Conservation (phyloP, 2,113 vertebrate genomes). For the Lophura nycthemera region DNA sequence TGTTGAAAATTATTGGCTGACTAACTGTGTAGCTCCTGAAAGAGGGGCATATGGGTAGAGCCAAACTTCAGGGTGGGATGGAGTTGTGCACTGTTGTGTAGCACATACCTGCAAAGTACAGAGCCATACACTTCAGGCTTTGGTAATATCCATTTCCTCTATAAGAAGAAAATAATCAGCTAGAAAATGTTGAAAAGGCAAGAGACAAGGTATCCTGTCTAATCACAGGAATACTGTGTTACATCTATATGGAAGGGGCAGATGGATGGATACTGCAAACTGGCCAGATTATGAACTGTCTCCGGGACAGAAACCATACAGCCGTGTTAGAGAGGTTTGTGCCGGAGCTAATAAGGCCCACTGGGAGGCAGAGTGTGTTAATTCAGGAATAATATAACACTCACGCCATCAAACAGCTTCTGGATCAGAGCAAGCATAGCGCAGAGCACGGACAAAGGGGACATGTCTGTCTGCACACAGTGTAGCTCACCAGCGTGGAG, state of each 20-base stretch:
- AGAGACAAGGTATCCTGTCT: not conserved
- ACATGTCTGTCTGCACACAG: fast-evolving
- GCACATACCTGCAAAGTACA: not conserved
- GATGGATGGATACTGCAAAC: conserved; percentile 49
- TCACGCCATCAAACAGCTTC: not conserved
- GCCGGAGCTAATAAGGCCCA: conserved; percentile 63
- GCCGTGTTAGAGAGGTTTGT: conserved; percentile 46
- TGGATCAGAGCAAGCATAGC: conserved; percentile 44
- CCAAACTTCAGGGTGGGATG: not conserved
- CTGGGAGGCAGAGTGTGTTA: conserved; percentile 50
- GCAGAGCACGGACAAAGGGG: not conserved
- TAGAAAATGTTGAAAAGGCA: not conserved
- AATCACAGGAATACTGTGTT: not conserved
- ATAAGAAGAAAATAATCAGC: not conserved
- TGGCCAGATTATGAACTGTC: conserved; percentile 5
- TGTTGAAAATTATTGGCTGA: not conserved
- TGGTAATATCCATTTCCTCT: not conserved
- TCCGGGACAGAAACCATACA: conserved; percentile 35
- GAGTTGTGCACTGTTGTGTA: not conserved
- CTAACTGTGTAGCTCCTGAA: not conserved
- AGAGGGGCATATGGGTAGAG: not conserved
- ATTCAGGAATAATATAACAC: conserved; percentile 60
- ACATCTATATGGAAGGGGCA: conserved; percentile 7
- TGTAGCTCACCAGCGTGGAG: fast-evolving
- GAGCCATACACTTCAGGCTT: not conserved